phyloP scores from a whole-genome alignment of 2,797 vertebrate species.

The Sitta carolinensis region DNA sequence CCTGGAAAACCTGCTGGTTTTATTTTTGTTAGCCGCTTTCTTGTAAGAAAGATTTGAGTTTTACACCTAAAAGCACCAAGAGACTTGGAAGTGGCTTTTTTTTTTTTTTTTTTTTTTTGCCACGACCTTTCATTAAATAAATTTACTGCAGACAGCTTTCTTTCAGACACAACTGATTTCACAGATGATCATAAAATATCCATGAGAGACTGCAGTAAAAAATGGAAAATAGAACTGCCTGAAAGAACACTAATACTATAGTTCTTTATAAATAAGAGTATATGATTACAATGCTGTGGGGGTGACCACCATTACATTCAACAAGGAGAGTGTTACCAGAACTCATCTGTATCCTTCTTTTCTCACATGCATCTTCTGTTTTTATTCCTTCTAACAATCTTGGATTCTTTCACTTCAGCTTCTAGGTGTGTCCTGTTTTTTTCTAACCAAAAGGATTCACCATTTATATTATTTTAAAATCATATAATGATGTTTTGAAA shows the following conservation, averaged over 20 bases:
- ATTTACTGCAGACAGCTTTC: slow-evolving; percentile 77
- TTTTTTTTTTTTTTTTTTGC: neutral
- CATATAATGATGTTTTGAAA: neutral
- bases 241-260: slow-evolving; percentile 47
- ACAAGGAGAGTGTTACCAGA: neutral
- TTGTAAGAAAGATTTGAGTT: neutral
- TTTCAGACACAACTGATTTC: slow-evolving; percentile 81
- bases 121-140: slow-evolving; percentile 76
- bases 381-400: neutral
- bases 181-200: slow-evolving; percentile 80
- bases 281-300: slow-evolving; percentile 77
- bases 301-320: slow-evolving; percentile 65
- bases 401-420: neutral
- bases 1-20: neutral
- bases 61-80: slow-evolving; percentile 67
- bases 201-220: slow-evolving; percentile 45
- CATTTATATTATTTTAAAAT: neutral
- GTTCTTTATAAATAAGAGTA: slow-evolving; percentile 76
- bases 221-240: slow-evolving; percentile 71
- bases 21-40: neutral
- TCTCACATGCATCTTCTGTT: neutral
- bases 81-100: slow-evolving; percentile 56
- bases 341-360: slow-evolving; percentile 9
- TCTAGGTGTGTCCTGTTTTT: neutral
- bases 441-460: neutral